These are phyloP conservation scores for Prenolepis imparis DNA, from an alignment of 2,888 invertebrate genomes.

Conservation along the genomic window DNA sequence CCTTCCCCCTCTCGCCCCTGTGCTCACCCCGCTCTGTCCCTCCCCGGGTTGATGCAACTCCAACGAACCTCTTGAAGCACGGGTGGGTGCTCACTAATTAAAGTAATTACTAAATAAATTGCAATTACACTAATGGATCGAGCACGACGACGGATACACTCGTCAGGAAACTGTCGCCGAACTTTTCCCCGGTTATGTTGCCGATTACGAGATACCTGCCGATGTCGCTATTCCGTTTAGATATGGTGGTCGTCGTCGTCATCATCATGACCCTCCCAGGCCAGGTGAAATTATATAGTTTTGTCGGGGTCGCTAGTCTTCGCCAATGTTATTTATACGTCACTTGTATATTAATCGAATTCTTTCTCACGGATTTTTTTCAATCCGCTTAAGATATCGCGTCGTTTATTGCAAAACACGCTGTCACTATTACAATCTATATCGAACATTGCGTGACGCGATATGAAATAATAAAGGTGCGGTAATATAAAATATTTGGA, in stretches of 20 bases:
- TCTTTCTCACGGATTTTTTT: neutral
- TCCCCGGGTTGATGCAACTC: conserved; percentile 69
- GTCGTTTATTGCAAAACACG: conserved; percentile 6
- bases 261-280: conserved; percentile 12
- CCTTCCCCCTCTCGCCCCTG: conserved; percentile 53
- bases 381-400: neutral
- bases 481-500: conserved; percentile 49
- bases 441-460: neutral
- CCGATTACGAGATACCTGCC: conserved; percentile 68
- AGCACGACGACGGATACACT: conserved; percentile 77
- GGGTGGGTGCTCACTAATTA: conserved; percentile 84
- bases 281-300: conserved; percentile 19
- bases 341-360: neutral
- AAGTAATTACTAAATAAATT: conserved; percentile 86
- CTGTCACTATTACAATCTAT: neutral
- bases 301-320: conserved; percentile 13
- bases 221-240: conserved; percentile 58
- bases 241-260: conserved; percentile 32
- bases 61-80: conserved; percentile 80
- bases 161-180: conserved; percentile 78
- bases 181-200: conserved; percentile 77
- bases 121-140: conserved; percentile 86
- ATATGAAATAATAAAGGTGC: conserved; percentile 44
- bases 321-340: neutral
- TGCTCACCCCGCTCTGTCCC: conserved; percentile 51